These are phyloP conservation scores for Drosophila leontia DNA, from an alignment of 1,140 invertebrate species.

Conservation along the genomic window DNA sequence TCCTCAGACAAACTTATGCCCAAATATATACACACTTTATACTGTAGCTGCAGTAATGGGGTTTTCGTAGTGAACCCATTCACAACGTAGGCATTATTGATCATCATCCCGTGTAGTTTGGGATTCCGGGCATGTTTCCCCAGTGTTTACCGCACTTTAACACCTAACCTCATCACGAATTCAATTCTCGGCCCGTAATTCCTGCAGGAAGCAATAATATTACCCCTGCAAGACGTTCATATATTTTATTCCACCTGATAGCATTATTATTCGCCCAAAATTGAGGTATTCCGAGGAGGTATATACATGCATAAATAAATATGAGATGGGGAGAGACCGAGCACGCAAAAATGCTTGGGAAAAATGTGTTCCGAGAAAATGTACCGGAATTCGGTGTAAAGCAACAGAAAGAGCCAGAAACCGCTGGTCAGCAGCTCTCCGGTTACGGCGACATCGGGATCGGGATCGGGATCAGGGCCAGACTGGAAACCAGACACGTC, in stretches of 20 bases:
- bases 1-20: conserved; percentile 7
- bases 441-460: conserved; percentile 56
- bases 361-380: conserved; percentile 83
- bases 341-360: conserved; percentile 73
- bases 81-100: conserved; percentile 32
- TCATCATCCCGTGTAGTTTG: conserved; percentile 37
- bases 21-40: conserved; percentile 5
- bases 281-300: conserved; percentile 30
- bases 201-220: conserved; percentile 59
- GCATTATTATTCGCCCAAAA: conserved; percentile 35
- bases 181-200: conserved; percentile 36
- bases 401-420: conserved; percentile 54
- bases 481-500: conserved; percentile 65
- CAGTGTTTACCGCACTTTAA: conserved; percentile 33
- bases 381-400: conserved; percentile 82
- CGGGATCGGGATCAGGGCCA: conserved; percentile 56
- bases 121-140: conserved; percentile 34
- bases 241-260: conserved; percentile 50
- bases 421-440: conserved; percentile 46
- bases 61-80: conserved; percentile 41
- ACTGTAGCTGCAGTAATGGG: conserved; percentile 1
- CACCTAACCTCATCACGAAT: conserved; percentile 49
- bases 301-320: conserved; percentile 35
- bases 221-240: conserved; percentile 16
- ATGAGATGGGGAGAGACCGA: conserved; percentile 38